These are phyloP conservation scores for Etia nguti DNA, from an alignment of 2,113 vertebrate genomes.

Conservation along the genomic window DNA sequence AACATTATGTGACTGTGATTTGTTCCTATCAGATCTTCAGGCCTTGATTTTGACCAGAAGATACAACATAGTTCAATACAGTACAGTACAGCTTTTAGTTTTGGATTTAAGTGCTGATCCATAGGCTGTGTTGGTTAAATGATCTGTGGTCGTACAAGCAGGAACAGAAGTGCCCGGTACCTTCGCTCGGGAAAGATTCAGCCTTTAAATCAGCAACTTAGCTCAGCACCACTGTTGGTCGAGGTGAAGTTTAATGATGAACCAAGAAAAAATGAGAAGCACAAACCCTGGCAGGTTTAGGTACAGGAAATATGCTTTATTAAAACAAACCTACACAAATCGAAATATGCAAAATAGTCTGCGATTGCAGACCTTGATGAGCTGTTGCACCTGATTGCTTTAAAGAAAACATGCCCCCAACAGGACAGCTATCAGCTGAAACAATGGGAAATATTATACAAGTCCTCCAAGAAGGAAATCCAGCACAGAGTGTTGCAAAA, in stretches of 20 bases:
- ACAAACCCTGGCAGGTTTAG: neutral
- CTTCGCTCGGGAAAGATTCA: neutral
- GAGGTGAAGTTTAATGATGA: neutral
- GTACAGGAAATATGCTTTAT: neutral
- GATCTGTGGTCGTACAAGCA: neutral
- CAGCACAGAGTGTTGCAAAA: neutral
- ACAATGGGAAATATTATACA: neutral
- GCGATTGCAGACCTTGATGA: neutral
- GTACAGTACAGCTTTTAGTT: conserved; percentile 1
- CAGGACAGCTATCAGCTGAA: neutral
- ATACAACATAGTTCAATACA: conserved; percentile 11
- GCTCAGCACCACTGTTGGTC: conserved; percentile 31
- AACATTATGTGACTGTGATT: neutral
- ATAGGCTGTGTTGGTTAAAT: neutral
- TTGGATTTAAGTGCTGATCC: conserved; percentile 1
- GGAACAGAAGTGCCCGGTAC: neutral
- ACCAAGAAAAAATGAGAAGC: neutral
- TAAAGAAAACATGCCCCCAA: neutral
- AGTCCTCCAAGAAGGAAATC: neutral
- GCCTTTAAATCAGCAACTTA: conserved; percentile 2
- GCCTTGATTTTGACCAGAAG: neutral
- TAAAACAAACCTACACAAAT: neutral
- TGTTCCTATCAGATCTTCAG: neutral
- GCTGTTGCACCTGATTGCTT: neutral
- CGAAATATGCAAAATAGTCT: neutral